phyloP scores from a whole-genome alignment of 2,113 vertebrate species.

The Typhlomys cinereus region DNA sequence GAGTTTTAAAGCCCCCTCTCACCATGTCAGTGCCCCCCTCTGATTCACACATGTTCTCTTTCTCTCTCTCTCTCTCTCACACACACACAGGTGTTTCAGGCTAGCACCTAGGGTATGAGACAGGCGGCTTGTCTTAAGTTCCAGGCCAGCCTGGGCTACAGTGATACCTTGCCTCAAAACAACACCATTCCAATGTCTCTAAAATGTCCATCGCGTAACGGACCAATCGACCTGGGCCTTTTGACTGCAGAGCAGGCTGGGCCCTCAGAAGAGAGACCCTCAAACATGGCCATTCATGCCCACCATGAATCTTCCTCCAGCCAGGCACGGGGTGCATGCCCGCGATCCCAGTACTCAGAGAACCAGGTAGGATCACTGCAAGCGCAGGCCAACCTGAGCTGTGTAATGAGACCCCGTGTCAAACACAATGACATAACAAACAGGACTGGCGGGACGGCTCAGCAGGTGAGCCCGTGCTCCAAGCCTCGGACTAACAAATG shows the following conservation, averaged over 20 bases:
- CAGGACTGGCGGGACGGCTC: no score
- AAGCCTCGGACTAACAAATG: no score
- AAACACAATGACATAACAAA: no score
- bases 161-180: no score
- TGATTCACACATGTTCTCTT: background rate
- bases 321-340: background rate
- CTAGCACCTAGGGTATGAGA: no score
- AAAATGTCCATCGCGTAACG: no score
- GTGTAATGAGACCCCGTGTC: background rate
- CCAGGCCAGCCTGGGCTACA: background rate
- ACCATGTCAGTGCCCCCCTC: no score
- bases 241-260: background rate
- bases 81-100: no score
- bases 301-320: no score
- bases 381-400: background rate
- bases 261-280: background rate
- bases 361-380: background rate
- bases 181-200: no score
- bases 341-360: background rate
- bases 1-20: background rate
- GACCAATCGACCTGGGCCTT: background rate
- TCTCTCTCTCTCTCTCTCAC: no score
- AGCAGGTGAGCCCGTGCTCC: no score
- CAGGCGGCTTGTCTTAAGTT: background rate
- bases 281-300: accelerated